phyloP scores from a whole-genome alignment of 2,797 vertebrate genomes.

The Carduelis carduelis region DNA sequence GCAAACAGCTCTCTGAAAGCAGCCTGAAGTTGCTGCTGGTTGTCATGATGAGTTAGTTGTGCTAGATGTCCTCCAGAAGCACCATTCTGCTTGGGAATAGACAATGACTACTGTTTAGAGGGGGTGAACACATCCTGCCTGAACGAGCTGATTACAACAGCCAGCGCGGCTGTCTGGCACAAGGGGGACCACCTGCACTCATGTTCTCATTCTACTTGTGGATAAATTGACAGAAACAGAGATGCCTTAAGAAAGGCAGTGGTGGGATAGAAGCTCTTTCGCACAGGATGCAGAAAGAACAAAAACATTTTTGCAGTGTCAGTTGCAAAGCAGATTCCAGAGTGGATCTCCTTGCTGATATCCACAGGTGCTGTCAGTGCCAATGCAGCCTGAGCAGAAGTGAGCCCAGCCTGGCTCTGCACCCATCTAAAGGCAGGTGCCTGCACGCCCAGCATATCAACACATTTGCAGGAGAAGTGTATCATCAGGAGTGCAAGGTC shows the following conservation, averaged over 20 bases:
- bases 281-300: not conserved
- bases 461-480: not conserved
- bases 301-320: not conserved
- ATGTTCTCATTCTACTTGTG: not conserved
- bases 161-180: not conserved
- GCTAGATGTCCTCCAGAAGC: conserved; percentile 45
- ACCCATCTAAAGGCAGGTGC: not conserved
- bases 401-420: not conserved
- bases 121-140: not conserved
- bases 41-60: conserved; percentile 60
- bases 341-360: not conserved
- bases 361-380: not conserved
- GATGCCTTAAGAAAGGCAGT: not conserved
- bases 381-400: rapidly evolving
- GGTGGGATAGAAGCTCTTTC: not conserved
- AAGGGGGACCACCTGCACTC: not conserved
- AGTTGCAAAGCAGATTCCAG: not conserved
- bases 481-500: not conserved
- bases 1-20: conserved; percentile 34
- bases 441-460: not conserved
- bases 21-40: conserved; percentile 54
- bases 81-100: not conserved
- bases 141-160: not conserved
- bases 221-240: not conserved
- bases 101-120: conserved; percentile 2